Evolutionary conservation across 2,888 invertebrate species (phyloP), one percentile per base, ranked within the genome.

Genomic region (Melieria omissa): DNA sequence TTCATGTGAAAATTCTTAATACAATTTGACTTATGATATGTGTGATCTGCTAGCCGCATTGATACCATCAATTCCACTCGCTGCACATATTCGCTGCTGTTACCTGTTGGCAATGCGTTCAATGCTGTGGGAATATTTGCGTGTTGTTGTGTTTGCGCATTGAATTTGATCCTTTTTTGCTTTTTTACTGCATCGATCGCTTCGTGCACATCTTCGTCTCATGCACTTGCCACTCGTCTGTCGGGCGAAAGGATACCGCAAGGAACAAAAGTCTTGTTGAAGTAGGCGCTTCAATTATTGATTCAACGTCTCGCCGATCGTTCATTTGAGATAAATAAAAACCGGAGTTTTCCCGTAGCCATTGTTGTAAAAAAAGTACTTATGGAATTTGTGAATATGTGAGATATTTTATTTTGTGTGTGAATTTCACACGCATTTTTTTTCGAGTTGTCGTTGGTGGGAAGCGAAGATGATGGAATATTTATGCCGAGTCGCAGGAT

Each of bases 251-350:
- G 49, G 44, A 67, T 67, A 67, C 41, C n/a, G 29, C 29, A 57
- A 47, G 49, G 44, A 42, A 52, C n/a, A n/a, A 12, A 42, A 16
- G 42, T 58, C 41, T 52, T 42, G n/a, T 44, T 71, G 44, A 62
- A 71, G 71, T 71, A 71, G 71, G 71, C 71, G 66, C 71, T 71
- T 46, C 66, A 71, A 55, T 62, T 61, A 71, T 65, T 71, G 71
- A 62, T 65, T 65, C 65, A 60, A 16, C 47, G 8, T 46, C 29
- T 29, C 29, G 29, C 29, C 29, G 29, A 29, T 29, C 29, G 29
- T 3, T 29, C 29, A 29, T 29, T 9, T 42, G 45, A 12, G 16
- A 62, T 46, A 8, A 60, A 29, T 14, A 10, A 29, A n/a, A 10
- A 14, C 29, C 29, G 29, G 29, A 29, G 29, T 29, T 29, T 29